Evolutionary conservation across 2,113 vertebrate species (phyloP), one percentile per base, ranked within the genome.

Genomic region (Picathartes gymnocephalus): DNA sequence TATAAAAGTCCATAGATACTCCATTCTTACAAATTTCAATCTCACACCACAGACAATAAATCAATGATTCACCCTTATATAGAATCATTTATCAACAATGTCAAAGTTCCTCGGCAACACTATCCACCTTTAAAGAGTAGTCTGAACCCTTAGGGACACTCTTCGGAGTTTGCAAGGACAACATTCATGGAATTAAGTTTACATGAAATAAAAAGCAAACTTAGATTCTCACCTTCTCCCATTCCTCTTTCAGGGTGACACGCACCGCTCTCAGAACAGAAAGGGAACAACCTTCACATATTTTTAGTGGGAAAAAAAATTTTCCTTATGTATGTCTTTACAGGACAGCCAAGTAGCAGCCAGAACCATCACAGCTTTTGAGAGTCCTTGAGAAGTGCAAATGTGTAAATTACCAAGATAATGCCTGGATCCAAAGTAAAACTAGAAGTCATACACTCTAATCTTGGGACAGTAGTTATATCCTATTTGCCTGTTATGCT

Each of bases 31-130:
- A 80, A 90, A 96, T 93, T 94, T 92, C 85, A 92, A 81, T 93
- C 79, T 94, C 65, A 42, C 47, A 60, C 79, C 3, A 3, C 44
- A 93, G 85, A 45, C 45, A 95, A 96, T 94, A 92, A 96, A 96
- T 95, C 86, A 96, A 56, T 90, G 51, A 17, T 94, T 92, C 79
- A 35, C 48, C 85, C 60, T 84, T 92, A 81, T 57, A 47, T 81
- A 84, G 69, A 74, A 86, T 78, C 90, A 93, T 96, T 96, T 86
- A 93, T 95, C 94, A 93, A 40, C 60, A 86, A 74, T 79, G 79
- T 88, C 90, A 84, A 81, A 88, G 92, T 90, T 90, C 72, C 56
- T 45, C 2, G 0, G 82, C 82, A 94, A 78, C 24, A 81, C 95
- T 80, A 95, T 56, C 68, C 76, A 86, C 57, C 40, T 88, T 56